Conservation (phyloP, 1,140 invertebrate genomes). For the Elymnias hypermnestra region DNA sequence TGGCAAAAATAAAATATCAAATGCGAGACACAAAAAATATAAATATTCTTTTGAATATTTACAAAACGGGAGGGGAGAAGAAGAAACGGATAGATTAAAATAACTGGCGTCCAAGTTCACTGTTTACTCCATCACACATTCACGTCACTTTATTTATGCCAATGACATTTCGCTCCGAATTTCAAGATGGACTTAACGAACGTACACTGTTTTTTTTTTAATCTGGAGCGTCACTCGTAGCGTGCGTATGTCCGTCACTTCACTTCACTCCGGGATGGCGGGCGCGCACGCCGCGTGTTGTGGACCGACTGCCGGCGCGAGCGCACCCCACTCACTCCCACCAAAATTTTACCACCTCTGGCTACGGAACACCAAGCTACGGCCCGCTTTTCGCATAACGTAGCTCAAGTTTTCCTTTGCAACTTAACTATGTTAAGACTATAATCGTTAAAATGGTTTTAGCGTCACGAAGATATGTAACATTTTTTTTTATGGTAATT, state of each 20-base stretch:
- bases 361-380: conserved; percentile 30
- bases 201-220: conserved; percentile 51
- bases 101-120: conserved; percentile 42
- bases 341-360: conserved; percentile 66
- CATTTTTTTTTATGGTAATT: too few relatives aligned
- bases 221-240: conserved; percentile 10
- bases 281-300: conserved; percentile 53
- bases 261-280: conserved; percentile 49
- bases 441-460: too few relatives aligned
- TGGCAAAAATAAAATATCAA: conserved; percentile 65
- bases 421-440: too few relatives aligned
- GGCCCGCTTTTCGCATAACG: conserved; percentile 36
- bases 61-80: conserved; percentile 34
- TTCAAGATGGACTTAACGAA: conserved; percentile 27
- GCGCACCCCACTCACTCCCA: conserved; percentile 71
- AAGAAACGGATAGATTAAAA: conserved; percentile 27
- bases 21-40: conserved; percentile 20
- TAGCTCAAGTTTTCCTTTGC: background rate
- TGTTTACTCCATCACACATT: conserved; percentile 49
- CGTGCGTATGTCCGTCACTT: conserved; percentile 25
- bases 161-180: conserved; percentile 52
- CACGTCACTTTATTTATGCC: conserved; percentile 71
- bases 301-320: conserved; percentile 54
- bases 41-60: conserved; percentile 51
- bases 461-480: too few relatives aligned